Percentiles rank a stretch among this genome's conserved stretches.
phyloP scores from a whole-genome alignment of 2,888 invertebrate species.

The Auanema sp. region DNA sequence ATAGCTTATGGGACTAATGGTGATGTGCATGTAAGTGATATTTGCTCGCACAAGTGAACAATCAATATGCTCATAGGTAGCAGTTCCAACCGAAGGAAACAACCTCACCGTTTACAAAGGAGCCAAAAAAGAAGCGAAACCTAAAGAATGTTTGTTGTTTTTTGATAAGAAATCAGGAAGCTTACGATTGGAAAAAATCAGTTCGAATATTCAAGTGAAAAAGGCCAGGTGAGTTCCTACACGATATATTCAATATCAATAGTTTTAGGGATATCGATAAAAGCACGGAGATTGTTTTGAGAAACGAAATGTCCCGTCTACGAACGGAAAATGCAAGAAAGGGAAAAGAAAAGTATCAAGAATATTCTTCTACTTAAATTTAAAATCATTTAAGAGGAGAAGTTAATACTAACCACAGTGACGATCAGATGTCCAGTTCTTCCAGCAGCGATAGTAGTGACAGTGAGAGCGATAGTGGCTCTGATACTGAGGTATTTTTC shows the following conservation, averaged over 20 bases:
- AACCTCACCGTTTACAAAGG: slow-evolving; percentile 57
- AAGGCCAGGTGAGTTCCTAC: slow-evolving; percentile 45
- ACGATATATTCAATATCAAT: neutral
- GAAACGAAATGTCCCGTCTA: slow-evolving; percentile 16
- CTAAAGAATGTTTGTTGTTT: slow-evolving; percentile 58
- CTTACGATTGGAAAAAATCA: slow-evolving; percentile 52
- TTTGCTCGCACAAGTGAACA: slow-evolving; percentile 4
- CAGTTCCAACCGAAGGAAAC: slow-evolving; percentile 50
- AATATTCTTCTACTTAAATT: neutral
- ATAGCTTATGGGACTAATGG: slow-evolving; percentile 48
- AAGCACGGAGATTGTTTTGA: slow-evolving; percentile 12
- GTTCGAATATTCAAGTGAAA: slow-evolving; percentile 54
- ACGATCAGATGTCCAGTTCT: slow-evolving; percentile 3
- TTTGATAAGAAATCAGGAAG: slow-evolving; percentile 48
- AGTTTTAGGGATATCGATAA: slow-evolving; percentile 15
- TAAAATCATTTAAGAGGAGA: neutral
- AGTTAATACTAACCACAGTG: neutral
- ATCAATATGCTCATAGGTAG: slow-evolving; percentile 31
- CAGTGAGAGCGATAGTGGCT: slow-evolving; percentile 21
- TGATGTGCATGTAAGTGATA: slow-evolving; percentile 52
- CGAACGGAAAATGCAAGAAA: neutral
- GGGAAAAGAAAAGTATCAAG: neutral
- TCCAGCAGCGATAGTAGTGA: slow-evolving; percentile 15
- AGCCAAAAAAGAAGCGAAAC: slow-evolving; percentile 52
- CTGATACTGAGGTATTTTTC: slow-evolving; percentile 19